These are phyloP conservation scores for Mesembrinibis cayennensis DNA, from an alignment of 2,113 vertebrate genomes.

Conservation along the genomic window DNA sequence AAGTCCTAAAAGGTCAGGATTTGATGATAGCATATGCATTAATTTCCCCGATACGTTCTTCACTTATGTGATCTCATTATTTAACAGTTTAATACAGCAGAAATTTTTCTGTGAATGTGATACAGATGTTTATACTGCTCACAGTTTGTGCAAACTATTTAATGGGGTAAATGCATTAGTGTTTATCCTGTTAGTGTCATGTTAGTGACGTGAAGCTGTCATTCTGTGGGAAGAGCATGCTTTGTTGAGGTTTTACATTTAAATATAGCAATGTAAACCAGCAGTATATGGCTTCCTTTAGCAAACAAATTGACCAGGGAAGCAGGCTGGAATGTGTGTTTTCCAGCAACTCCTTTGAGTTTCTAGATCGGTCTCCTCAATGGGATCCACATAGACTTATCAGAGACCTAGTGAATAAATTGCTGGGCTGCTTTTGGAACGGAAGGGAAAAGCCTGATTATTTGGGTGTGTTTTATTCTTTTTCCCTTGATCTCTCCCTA, in stretches of 20 bases:
- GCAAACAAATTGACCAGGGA: not conserved
- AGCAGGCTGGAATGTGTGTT: not conserved
- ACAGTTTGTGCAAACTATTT: not conserved
- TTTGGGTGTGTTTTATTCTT: not conserved
- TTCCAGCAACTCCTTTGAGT: not conserved
- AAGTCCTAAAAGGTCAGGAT: not conserved
- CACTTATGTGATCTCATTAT: not conserved
- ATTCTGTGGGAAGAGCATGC: not conserved
- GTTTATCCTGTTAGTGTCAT: not conserved
- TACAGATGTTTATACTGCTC: not conserved
- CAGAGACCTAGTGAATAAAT: not conserved
- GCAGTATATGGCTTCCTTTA: not conserved
- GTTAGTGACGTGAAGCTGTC: not conserved
- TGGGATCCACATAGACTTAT: rapidly evolving
- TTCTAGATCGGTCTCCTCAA: not conserved
- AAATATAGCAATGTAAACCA: not conserved
- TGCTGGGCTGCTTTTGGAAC: not conserved
- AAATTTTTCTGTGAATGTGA: not conserved
- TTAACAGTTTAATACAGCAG: not conserved
- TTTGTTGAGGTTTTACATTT: not conserved
- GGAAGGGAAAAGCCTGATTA: not conserved
- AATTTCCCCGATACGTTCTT: not conserved
- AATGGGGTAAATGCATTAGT: not conserved
- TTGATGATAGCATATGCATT: not conserved
- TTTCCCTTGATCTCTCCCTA: not conserved